Evolutionary conservation across 2,888 invertebrate genomes (phyloP).

Genomic region (Prosopocoilus inquinatus): DNA sequence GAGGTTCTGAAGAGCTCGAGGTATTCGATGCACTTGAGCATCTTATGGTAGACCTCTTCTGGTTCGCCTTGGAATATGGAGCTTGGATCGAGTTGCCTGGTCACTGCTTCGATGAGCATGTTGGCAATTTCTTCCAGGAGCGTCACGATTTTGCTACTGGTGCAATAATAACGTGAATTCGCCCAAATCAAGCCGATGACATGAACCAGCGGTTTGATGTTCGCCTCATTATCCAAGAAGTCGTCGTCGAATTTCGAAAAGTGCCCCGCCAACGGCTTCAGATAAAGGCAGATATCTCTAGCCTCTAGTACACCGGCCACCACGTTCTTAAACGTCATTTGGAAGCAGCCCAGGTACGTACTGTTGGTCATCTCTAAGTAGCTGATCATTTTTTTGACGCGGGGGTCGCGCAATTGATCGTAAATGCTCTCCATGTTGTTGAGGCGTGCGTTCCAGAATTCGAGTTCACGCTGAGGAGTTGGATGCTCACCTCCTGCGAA

Average conservation of each 20-base stretch:
- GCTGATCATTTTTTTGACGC: slow-evolving; percentile 80
- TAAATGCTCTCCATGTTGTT: slow-evolving; percentile 84
- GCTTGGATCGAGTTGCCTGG: slow-evolving; percentile 71
- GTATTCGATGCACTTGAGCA: slow-evolving; percentile 36
- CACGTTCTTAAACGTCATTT: slow-evolving; percentile 74
- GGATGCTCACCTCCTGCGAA: slow-evolving; percentile 70
- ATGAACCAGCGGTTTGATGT: slow-evolving; percentile 72
- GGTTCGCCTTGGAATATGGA: slow-evolving; percentile 83
- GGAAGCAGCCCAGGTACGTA: slow-evolving; percentile 75
- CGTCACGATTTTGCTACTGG: slow-evolving; percentile 61
- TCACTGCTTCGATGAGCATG: slow-evolving; percentile 72
- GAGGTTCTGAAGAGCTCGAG: slow-evolving; percentile 40
- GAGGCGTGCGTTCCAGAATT: slow-evolving; percentile 77
- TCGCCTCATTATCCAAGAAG: slow-evolving; percentile 60
- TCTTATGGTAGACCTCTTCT: slow-evolving; percentile 43
- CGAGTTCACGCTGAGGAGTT: slow-evolving; percentile 67
- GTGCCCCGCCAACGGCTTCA: slow-evolving; percentile 69
- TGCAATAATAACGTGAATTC: slow-evolving; percentile 61
- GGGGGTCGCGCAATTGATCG: slow-evolving; percentile 78
- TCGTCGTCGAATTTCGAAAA: slow-evolving; percentile 73
- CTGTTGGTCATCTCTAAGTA: slow-evolving; percentile 69
- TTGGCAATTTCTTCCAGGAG: slow-evolving; percentile 79
- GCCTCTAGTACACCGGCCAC: slow-evolving; percentile 79
- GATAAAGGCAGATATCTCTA: slow-evolving; percentile 76
- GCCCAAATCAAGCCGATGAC: slow-evolving; percentile 83